Evolutionary conservation across 2,113 vertebrate genomes (phyloP), one percentile per base, ranked within the genome.

Genomic region (Chloebia gouldiae): DNA sequence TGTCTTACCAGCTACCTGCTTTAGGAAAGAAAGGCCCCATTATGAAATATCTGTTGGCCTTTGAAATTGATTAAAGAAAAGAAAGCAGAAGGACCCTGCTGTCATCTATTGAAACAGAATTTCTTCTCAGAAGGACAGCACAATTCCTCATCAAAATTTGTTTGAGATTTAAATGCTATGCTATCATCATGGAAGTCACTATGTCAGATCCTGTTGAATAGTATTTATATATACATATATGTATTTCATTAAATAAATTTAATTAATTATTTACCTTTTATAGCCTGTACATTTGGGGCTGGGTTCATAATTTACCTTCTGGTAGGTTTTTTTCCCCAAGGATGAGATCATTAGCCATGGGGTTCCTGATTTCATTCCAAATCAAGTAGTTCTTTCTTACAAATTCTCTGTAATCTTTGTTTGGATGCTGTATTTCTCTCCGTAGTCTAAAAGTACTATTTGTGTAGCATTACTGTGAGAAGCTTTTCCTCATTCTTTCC

Each of bases 341-440:
- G 35, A 77, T 92, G 82, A 95, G 59, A 56, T 95, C 82, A 95
- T 92, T 70, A 80, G n/a, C 87, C 20, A 5, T 45, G 13, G 79
- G 85, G 81, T 66, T 91, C 71, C 85, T 83, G 80, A 81, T 24
- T 94, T 79, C n/a, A 30, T 64, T 92, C 84, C 94, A 95, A 80
- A 73, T 30, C 42, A 85, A 66, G 81, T 50, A 69, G 54, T 13
- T 71, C 35, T 70, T 85, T 83, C 57, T 73, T 40, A 53, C 24
- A 64, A 73, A 75, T 49, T 81, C 47, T 83, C 39, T 91, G 83
- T 73, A 80, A 81, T 88, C 64, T 95, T 95, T 63, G 56, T 76
- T 87, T 89, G 64, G 59, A 47, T 86, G 53, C 28, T 37, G 24
- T n/a, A 54, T 94, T 94, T 80, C 47, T 66, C 51, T 86, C 40